A percentile compares a stretch with the other conserved stretches of the same genome.
Conservation (phyloP, 2,113 vertebrate species). For the Beaufortia kweichowensis region DNA sequence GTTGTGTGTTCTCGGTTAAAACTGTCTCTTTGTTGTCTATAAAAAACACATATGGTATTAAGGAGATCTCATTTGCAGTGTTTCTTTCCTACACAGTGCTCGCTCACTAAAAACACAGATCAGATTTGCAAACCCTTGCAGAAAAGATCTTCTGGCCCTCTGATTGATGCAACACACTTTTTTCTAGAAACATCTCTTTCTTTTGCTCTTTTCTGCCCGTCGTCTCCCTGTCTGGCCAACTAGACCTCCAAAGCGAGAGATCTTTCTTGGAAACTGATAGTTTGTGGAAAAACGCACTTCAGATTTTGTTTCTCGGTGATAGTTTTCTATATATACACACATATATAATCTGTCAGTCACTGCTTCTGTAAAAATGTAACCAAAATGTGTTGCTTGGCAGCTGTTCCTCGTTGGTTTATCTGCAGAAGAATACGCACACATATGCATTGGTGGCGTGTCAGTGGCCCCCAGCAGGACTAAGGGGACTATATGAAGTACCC, state of each 20-base stretch:
- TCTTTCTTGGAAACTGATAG: conserved; percentile 36
- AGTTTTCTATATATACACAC: conserved; percentile 7
- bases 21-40: neutral
- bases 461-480: conserved; percentile 38
- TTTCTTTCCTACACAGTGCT: neutral
- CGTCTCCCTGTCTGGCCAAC: conserved; percentile 57
- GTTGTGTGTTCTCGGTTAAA: neutral
- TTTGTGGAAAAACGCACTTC: conserved; percentile 46
- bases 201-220: conserved; percentile 42
- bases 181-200: conserved; percentile 50
- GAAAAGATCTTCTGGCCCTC: conserved; percentile 18
- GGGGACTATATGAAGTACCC: conserved; percentile 43
- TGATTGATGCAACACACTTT: conserved; percentile 50
- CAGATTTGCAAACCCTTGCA: conserved; percentile 25
- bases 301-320: neutral
- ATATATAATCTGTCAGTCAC: neutral
- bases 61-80: neutral
- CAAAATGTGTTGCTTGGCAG: conserved; percentile 8
- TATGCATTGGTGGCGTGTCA: conserved; percentile 22
- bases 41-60: too few species aligned
- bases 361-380: neutral
- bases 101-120: conserved; percentile 19
- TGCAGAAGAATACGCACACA: conserved; percentile 21
- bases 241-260: conserved; percentile 43
- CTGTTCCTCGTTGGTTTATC: conserved; percentile 35